Evolutionary conservation across 1,140 invertebrate species (phyloP).

Genomic region (Polyergus mexicanus): DNA sequence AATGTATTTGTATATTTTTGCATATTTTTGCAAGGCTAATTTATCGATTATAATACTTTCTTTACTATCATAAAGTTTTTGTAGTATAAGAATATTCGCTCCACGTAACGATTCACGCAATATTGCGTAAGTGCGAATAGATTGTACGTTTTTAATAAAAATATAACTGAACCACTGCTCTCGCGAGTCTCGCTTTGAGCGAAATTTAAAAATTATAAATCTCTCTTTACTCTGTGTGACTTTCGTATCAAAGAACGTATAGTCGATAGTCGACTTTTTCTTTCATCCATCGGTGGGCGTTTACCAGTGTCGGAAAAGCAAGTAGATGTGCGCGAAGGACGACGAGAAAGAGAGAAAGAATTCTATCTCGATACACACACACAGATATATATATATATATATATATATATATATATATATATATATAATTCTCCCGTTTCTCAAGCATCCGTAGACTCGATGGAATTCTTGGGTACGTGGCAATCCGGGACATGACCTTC

Average conservation of each 20-base stretch:
- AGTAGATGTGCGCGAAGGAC: constrained; percentile 13
- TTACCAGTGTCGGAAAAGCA: constrained; percentile 20
- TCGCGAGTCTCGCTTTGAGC: background rate
- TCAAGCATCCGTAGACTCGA: constrained; percentile 17
- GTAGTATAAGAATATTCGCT: constrained; percentile 3
- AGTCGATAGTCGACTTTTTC: constrained; percentile 30
- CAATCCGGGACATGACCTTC: constrained; percentile 52
- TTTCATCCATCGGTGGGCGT: constrained; percentile 24
- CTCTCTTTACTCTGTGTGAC: background rate
- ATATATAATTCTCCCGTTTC: constrained; percentile 21
- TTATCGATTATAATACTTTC: background rate
- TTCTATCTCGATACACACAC: constrained; percentile 17
- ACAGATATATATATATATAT: constrained; percentile 5
- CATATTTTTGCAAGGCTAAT: too few species aligned
- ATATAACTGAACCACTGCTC: background rate
- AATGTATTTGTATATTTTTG: background rate
- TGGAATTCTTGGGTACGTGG: constrained; percentile 31
- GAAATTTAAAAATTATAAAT: constrained; percentile 12
- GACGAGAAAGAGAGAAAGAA: background rate
- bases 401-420: background rate
- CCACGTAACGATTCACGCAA: background rate
- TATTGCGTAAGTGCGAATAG: background rate
- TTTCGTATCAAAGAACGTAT: constrained; percentile 18
- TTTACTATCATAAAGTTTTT: background rate
- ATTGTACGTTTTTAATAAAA: constrained; percentile 11